phyloP scores from a whole-genome alignment of 2,797 vertebrate genomes.

The Cynodonichthys magdalenae region DNA sequence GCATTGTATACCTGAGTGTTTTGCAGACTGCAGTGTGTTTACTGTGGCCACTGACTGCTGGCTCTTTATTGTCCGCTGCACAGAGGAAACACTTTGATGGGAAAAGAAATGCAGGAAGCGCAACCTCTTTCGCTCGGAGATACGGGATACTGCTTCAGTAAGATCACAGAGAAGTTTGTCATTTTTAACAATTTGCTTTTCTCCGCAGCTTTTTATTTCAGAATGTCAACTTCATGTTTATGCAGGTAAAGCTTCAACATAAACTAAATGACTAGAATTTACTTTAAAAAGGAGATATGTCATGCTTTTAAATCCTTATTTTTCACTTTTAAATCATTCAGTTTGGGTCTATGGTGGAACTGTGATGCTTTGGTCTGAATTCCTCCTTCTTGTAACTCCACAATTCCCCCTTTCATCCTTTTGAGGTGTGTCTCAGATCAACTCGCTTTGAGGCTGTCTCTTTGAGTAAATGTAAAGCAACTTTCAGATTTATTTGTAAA shows the following conservation, averaged over 20 bases:
- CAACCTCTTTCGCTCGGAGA: background rate
- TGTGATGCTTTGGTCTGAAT: too few species aligned
- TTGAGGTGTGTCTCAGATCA: too few species aligned
- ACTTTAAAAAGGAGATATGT: conserved; percentile 5
- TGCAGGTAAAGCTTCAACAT: conserved; percentile 16
- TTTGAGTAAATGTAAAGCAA: too few species aligned
- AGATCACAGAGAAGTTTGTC: conserved; percentile 4
- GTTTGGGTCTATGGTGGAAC: too few species aligned
- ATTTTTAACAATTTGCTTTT: conserved; percentile 22
- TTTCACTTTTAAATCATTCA: too few species aligned
- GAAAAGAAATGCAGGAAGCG: conserved; percentile 13
- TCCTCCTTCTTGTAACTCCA: too few species aligned
- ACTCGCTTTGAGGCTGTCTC: too few species aligned
- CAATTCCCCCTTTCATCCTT: too few species aligned
- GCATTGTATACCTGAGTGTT: background rate
- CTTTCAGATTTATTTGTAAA: too few species aligned
- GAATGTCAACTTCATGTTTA: background rate
- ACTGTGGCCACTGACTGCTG: conserved; percentile 18
- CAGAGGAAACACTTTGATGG: conserved; percentile 23
- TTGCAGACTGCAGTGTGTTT: conserved; percentile 25
- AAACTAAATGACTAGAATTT: conserved; percentile 34
- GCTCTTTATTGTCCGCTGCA: conserved; percentile 12
- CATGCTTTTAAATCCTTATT: too few species aligned
- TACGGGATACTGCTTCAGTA: background rate
- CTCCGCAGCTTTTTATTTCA: conserved; percentile 3